Base-by-base conservation (phyloP, 2,888 invertebrate species). In the Tridacna gigas region DNA sequence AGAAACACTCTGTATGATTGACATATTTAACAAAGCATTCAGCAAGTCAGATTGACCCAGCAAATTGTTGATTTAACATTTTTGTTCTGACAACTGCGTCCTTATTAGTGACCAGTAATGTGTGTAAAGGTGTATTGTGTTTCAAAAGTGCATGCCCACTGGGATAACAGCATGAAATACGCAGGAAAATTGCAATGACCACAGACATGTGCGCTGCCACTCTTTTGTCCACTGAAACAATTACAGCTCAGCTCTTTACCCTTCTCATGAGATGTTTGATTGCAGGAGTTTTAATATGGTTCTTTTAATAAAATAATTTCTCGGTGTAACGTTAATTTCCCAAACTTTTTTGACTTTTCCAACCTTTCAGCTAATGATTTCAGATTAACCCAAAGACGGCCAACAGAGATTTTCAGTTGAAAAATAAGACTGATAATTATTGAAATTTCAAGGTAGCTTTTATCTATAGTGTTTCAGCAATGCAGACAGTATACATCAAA, bases 1-100 rank as follows among this genome's bases (percentile, higher is more conserved):
- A n/a, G n/a, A n/a, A n/a, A n/a, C n/a, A n/a, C n/a, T n/a, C n/a
- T 37, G 3, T 37, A 37, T 37, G 37, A 37, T 37, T 37, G 37
- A 37, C 37, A 37, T 37, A 37, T 71, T 48, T n/a, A 47, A 45
- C 71, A 71, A 71, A 47, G 71, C 71, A 15, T 71, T 71, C 25
- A 26, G 20, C 25, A 26, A 71, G 71, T 71, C 71, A 71, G 25
- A 11, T 51, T 79, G 78, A 82, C 78, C 78, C 78, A 63, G 67
- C 48, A 79, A 75, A 82, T 74, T 82, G 79, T 79, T 78, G 75
- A 79, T 79, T 82, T 79, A 82, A 78, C 63, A 71, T 79, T 82
- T 77, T 82, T 79, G 79, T 82, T 81, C 82, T 45, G 26, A 12
- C 28, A 74, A 47, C 60, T 63, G 51, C 20, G 71, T 51, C 25